Evolutionary conservation across 2,797 vertebrate species (phyloP), one percentile per base, ranked within the genome.

Genomic region (Xenopus petersii): DNA sequence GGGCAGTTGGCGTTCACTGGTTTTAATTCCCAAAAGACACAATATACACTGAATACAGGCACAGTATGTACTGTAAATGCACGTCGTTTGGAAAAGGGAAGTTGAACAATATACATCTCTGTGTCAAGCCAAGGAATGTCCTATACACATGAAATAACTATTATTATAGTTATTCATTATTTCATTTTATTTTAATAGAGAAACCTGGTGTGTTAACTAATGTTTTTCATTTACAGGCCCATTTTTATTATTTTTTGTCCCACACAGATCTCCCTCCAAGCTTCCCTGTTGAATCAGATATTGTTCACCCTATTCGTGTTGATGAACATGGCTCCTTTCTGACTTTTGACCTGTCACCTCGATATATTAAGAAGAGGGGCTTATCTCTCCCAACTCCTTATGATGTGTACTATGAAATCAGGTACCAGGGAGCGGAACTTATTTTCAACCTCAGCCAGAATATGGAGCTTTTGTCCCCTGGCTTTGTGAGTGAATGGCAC

Each of bases 381-480:
- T 81, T 90, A 0, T 82, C 84, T 0, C 74, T 83, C 33, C 75
- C 17, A 33, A 82, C 47, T 33, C 46, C 56, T 1, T 77, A 85
- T 0, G 84, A 83, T 2, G 83, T 95, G 24, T 96, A 93, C 87
- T 98, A 97, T 36, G 86, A 87, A 61, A 86, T 99, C 70, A 87
- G 71, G 15, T 94, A 93, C 65, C 74, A 46, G 0, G 92, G 92
- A 3, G 89, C 88, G 0, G 80, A 88, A 64, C 87, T 99, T 86
- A 88, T 82, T 65, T 95, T 99, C 83, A 96, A 96, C 87, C 89
- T 99, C 82, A 96, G 90, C 26, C 84, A 95, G n/a, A 98, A 97
- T 85, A 75, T 73, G 12, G 76, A 89, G 81, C 92, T 98, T 69
- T 86, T 99, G 80, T 93, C 95, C 0, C 94, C 95, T 0, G 91